A percentile compares a stretch with the other conserved stretches of the same genome.
These are phyloP conservation scores for Anolis apletophallus DNA, from an alignment of 2,797 vertebrate species.

Conservation along the genomic window DNA sequence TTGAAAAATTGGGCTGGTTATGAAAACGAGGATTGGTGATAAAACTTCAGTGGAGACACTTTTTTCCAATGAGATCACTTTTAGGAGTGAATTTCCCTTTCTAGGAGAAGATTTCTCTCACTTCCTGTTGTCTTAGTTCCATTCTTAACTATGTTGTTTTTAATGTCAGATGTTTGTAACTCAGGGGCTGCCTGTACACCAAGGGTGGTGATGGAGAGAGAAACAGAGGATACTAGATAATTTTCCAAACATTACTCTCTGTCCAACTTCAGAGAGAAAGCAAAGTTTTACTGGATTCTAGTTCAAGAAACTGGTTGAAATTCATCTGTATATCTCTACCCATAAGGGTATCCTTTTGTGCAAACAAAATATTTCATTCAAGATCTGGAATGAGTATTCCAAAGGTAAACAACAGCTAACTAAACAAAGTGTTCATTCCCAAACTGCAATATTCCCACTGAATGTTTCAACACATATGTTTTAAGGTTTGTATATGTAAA, in stretches of 20 bases:
- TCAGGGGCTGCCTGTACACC: background rate
- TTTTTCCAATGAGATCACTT: too few relatives aligned
- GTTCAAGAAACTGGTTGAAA: slow-evolving; percentile 7
- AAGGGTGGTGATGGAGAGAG: background rate
- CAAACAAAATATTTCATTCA: background rate
- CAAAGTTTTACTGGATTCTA: rapidly evolving
- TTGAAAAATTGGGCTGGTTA: too few relatives aligned
- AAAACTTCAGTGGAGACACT: too few relatives aligned
- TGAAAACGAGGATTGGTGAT: too few relatives aligned
- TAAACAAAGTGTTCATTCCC: background rate
- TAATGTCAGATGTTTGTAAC: too few relatives aligned
- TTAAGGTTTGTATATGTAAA: background rate
- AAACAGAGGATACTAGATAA: background rate
- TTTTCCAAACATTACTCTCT: background rate
- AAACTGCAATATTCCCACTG: background rate
- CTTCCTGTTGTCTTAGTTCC: background rate
- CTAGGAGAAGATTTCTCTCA: too few relatives aligned
- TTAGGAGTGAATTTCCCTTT: too few relatives aligned
- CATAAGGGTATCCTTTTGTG: background rate
- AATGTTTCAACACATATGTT: background rate
- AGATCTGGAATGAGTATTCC: background rate
- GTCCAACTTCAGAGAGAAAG: background rate
- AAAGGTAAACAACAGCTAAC: background rate
- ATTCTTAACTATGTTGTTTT: background rate
- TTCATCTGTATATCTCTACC: background rate